phyloP scores from a whole-genome alignment of 2,888 invertebrate genomes.

The Drosophila meridionalis region DNA sequence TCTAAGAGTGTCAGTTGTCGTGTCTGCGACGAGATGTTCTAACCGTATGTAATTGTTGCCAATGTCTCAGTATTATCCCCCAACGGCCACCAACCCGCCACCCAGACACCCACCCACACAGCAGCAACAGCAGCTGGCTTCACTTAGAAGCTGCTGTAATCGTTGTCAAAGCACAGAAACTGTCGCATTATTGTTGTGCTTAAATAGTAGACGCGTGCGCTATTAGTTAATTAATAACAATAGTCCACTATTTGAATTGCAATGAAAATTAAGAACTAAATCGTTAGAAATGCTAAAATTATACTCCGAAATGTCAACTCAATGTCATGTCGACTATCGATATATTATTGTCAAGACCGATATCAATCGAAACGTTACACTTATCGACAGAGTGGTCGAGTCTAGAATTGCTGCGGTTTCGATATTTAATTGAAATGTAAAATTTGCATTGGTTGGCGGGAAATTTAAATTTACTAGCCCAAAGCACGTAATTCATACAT shows the following conservation, averaged over 20 bases:
- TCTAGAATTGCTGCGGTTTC: conserved; percentile 8
- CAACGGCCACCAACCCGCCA: conserved; percentile 11
- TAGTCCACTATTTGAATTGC: conserved; percentile 42
- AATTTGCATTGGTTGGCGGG: conserved; percentile 11
- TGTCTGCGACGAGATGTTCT: conserved; percentile 24
- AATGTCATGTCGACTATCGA: conserved; percentile 81
- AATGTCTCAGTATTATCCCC: conserved; percentile 34
- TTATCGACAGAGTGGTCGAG: conserved; percentile 3
- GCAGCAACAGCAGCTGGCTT: conserved; percentile 46
- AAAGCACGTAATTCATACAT: neutral
- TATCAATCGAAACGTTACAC: conserved; percentile 14
- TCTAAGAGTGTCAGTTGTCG: conserved; percentile 27
- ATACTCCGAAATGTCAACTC: conserved; percentile 81
- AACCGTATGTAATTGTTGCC: conserved; percentile 53
- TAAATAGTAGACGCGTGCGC: conserved; percentile 11
- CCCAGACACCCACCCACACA: conserved; percentile 33
- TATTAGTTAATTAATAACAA: conserved; percentile 20
- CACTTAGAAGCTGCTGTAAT: conserved; percentile 47
- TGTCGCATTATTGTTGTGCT: conserved; percentile 42
- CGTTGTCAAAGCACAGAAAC: conserved; percentile 25
- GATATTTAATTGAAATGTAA: neutral
- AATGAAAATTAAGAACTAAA: conserved; percentile 51
- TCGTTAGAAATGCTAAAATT: conserved; percentile 57
- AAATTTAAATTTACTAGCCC: neutral
- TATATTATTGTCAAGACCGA: conserved; percentile 36